Percentiles rank a stretch among this genome's conserved stretches.
Conservation (phyloP, 2,797 vertebrate genomes). For the Bradypus variegatus region DNA sequence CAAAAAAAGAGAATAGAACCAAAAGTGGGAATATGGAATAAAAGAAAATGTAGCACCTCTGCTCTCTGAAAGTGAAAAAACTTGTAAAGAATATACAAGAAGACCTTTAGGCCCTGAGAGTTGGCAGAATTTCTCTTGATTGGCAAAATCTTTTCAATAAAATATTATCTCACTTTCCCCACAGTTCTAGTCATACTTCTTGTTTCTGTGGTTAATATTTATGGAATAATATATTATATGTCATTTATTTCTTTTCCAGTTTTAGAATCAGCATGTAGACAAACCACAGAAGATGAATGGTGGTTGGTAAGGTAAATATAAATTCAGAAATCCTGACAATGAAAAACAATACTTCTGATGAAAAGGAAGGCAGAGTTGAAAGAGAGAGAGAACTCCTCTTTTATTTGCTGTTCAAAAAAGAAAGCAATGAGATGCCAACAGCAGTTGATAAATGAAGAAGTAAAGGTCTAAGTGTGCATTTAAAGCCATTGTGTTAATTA, state of each 20-base stretch:
- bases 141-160: not conserved
- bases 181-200: not conserved
- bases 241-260: not conserved
- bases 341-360: no score
- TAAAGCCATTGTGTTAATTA: accelerated
- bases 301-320: not conserved
- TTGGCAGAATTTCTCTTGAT: not conserved
- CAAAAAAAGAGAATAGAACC: no score
- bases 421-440: not conserved
- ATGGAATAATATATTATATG: not conserved
- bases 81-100: accelerated
- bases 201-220: not conserved
- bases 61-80: not conserved
- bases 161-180: not conserved
- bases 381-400: no score
- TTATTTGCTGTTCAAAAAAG: not conserved
- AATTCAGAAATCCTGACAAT: not conserved
- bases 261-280: not conserved
- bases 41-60: accelerated
- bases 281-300: not conserved
- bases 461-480: not conserved
- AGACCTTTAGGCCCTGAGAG: not conserved
- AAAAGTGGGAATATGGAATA: accelerated
- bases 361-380: not conserved
- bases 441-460: not conserved